Percentiles rank a stretch among this genome's conserved stretches.
These are phyloP conservation scores for Mormyrus iriodes DNA, from an alignment of 2,113 vertebrate species.

Conservation along the genomic window DNA sequence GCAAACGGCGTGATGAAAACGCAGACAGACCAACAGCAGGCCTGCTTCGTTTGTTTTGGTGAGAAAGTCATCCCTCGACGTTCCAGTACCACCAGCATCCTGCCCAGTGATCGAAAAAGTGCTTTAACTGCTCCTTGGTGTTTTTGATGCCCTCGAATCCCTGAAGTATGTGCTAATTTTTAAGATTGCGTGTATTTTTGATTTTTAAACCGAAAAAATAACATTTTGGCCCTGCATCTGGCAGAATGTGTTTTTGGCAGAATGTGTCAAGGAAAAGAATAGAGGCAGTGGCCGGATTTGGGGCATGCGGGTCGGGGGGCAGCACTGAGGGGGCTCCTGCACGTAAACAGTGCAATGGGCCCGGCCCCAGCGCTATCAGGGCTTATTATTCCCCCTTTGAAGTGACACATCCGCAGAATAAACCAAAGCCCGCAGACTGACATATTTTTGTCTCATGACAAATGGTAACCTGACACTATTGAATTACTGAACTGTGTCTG, in stretches of 20 bases:
- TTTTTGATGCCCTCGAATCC: too few relatives aligned
- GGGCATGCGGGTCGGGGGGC: conserved; percentile 42
- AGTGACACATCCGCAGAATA: conserved; percentile 65
- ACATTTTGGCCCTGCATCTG: neutral
- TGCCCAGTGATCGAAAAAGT: conserved; percentile 48
- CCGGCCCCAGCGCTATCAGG: conserved; percentile 40
- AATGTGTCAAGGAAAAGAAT: conserved; percentile 27
- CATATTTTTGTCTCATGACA: conserved; percentile 77
- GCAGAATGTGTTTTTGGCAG: neutral
- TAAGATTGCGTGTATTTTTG: neutral
- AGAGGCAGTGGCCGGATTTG: conserved; percentile 50
- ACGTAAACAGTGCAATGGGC: conserved; percentile 55
- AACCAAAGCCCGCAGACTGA: conserved; percentile 65
- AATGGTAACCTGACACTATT: conserved; percentile 84
- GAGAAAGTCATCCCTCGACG: conserved; percentile 42
- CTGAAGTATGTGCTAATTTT: neutral
- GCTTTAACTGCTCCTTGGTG: neutral
- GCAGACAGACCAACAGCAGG: conserved; percentile 47
- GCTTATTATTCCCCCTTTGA: conserved; percentile 52
- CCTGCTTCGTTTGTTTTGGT: conserved; percentile 39
- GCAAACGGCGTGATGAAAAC: conserved; percentile 58
- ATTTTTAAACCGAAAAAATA: neutral
- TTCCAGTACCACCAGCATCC: conserved; percentile 33
- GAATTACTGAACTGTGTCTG: conserved; percentile 95
- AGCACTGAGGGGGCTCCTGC: conserved; percentile 36